Percentiles rank a stretch among this genome's conserved stretches.
Evolutionary conservation across 2,113 vertebrate genomes (phyloP).

Genomic region (Ramphastos sulfuratus): DNA sequence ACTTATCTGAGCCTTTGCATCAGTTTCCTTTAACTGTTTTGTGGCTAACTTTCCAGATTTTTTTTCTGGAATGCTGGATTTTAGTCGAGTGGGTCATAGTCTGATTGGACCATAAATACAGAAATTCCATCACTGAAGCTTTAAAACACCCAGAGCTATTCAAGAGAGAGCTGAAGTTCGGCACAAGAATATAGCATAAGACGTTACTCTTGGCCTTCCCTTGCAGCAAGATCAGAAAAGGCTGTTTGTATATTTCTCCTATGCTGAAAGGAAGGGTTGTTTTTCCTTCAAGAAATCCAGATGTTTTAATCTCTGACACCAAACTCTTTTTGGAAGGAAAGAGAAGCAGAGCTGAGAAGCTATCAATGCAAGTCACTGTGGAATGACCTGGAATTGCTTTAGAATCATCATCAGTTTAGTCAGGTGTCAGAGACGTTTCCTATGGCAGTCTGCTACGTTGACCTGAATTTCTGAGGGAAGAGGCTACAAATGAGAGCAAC

Average conservation of each 20-base stretch:
- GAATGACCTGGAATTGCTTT: not conserved
- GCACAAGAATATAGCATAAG: not conserved
- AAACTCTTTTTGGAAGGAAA: not conserved
- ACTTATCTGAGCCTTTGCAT: not conserved
- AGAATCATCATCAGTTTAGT: slow-evolving; percentile 9
- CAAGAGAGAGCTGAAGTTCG: not conserved
- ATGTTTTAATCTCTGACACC: not conserved
- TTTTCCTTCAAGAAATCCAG: not conserved
- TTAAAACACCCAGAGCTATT: not conserved
- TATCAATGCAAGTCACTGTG: not conserved
- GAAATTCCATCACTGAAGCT: not conserved
- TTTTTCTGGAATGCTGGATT: not conserved
- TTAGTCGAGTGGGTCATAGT: not conserved
- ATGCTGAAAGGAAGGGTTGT: not conserved
- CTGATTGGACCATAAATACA: not conserved
- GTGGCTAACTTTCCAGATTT: not conserved
- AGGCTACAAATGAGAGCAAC: not conserved
- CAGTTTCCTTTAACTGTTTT: not conserved
- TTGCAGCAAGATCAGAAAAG: not conserved
- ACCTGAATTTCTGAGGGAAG: not conserved
- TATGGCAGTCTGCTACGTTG: not conserved
- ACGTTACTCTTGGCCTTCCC: not conserved
- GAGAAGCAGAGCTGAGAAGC: not conserved
- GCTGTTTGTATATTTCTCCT: not conserved
- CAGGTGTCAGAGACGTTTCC: not conserved